Conservation (phyloP, 2,888 invertebrate genomes). For the Drosophila anomalata region DNA sequence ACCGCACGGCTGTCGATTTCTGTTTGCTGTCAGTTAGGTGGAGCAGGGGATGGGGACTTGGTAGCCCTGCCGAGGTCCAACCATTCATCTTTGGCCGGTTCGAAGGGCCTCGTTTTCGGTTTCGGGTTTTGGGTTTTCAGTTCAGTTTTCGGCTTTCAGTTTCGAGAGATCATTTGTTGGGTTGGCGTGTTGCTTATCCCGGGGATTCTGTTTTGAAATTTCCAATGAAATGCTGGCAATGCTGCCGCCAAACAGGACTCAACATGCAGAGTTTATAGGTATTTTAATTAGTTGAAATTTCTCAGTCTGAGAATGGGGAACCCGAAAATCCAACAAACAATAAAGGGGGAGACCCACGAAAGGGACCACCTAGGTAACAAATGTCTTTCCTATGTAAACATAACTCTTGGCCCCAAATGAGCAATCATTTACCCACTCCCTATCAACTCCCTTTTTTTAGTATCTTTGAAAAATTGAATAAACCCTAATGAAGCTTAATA, state of each 20-base stretch:
- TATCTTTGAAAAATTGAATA: slow-evolving; percentile 61
- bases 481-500: slow-evolving; percentile 79
- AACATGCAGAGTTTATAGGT: slow-evolving; percentile 71
- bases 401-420: slow-evolving; percentile 56
- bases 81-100: slow-evolving; percentile 77
- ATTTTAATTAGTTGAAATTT: slow-evolving; percentile 74
- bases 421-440: slow-evolving; percentile 20
- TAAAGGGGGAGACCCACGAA: background rate
- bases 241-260: slow-evolving; percentile 66
- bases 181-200: slow-evolving; percentile 78
- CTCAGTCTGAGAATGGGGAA: slow-evolving; percentile 35
- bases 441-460: slow-evolving; percentile 1
- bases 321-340: background rate
- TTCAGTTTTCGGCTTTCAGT: slow-evolving; percentile 19
- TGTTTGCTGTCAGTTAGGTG: slow-evolving; percentile 67
- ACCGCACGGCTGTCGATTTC: slow-evolving; percentile 72
- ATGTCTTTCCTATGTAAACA: slow-evolving; percentile 50
- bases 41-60: slow-evolving; percentile 26
- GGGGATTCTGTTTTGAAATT: slow-evolving; percentile 56
- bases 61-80: slow-evolving; percentile 41
- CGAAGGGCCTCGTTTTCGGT: slow-evolving; percentile 69
- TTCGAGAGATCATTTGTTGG: slow-evolving; percentile 42
- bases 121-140: slow-evolving; percentile 26
- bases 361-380: slow-evolving; percentile 65
- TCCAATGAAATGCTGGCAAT: slow-evolving; percentile 75